Base-by-base conservation (phyloP, 2,888 invertebrate genomes). In the Keiferia lycopersicella region DNA sequence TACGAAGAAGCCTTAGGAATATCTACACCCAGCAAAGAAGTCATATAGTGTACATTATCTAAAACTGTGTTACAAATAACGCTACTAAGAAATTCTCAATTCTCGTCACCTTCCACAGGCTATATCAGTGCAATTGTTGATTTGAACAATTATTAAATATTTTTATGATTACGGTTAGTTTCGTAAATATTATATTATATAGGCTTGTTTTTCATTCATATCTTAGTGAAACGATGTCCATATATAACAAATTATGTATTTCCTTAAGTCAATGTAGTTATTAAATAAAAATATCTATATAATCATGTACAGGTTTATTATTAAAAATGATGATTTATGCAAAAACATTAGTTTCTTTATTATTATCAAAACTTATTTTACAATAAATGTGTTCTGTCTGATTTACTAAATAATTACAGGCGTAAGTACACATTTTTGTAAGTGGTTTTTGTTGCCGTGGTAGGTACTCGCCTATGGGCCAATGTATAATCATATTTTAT, bases 1-100 rank as follows among this genome's bases (percentile, higher is more conserved):
- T 98, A 98, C 79, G 98, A 98, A 85, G 97, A 97, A 90, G 96
- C 98, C 48, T 93, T 96, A 74, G 98, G 97, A 69, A 97, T 98
- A 79, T 97, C 97, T 58, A 98, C 97, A 48, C 97, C 98, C 12
- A 97, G 97, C 77, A 97, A 98, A 88, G 96, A 97, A 88, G 94
- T 96, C 78, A 87, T 93, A 82, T 93, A 93, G 86, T 84, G 78
- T 79, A 81, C 61, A 71, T 20, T 61, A 61, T 53, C 39, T 53
- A 38, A n/a, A n/a, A 53, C 48, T 53, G 50, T 57, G 34, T 50
- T 59, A 65, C 48, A 45, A 65, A 38, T 53, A 22, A 53, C 22
- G 8, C 41, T 45, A 45, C 12, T 59, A 50, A 51, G 20, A 16
- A 73, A 69, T 71, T 66, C 71, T 69, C 67, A 69, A 78, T 77